Conservation (phyloP, 2,888 invertebrate genomes). For the Agrochola litura region DNA sequence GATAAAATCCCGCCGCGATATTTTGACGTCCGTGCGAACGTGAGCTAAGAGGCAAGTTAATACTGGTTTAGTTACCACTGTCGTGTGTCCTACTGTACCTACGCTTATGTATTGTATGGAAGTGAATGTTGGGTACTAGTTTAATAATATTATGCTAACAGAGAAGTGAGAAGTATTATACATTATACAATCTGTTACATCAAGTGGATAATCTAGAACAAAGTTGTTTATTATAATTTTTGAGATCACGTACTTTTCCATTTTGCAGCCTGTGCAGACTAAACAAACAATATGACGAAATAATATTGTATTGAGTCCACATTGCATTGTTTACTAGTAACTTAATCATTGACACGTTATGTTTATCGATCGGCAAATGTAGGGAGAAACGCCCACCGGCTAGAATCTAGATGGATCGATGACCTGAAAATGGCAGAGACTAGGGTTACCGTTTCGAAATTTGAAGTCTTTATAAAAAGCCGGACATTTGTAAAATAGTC, state of each 20-base stretch:
- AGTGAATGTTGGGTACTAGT: conserved; percentile 1
- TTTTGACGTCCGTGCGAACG: no score
- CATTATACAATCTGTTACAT: conserved; percentile 1
- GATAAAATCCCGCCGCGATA: no score
- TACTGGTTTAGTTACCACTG: neutral
- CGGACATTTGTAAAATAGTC: no score
- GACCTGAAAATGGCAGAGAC: neutral
- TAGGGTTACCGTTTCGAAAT: no score
- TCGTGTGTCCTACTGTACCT: neutral
- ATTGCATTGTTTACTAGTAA: conserved; percentile 2
- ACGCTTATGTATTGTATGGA: neutral
- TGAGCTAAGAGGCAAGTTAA: neutral
- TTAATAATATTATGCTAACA: neutral
- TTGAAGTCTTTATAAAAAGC: no score
- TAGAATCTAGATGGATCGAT: neutral
- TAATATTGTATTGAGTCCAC: conserved; percentile 14
- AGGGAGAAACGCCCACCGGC: neutral
- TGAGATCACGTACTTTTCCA: conserved; percentile 22
- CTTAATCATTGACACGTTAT: neutral
- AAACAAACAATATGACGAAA: conserved; percentile 35
- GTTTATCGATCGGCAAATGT: conserved; percentile 12
- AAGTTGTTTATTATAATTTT: conserved; percentile 29
- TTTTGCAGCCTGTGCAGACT: conserved; percentile 3
- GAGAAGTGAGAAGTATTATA: neutral
- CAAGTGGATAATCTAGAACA: conserved; percentile 37